Percentiles rank a stretch among this genome's conserved stretches.
Evolutionary conservation across 2,888 invertebrate genomes (phyloP).

Genomic region (Pyrrhosoma nymphula): DNA sequence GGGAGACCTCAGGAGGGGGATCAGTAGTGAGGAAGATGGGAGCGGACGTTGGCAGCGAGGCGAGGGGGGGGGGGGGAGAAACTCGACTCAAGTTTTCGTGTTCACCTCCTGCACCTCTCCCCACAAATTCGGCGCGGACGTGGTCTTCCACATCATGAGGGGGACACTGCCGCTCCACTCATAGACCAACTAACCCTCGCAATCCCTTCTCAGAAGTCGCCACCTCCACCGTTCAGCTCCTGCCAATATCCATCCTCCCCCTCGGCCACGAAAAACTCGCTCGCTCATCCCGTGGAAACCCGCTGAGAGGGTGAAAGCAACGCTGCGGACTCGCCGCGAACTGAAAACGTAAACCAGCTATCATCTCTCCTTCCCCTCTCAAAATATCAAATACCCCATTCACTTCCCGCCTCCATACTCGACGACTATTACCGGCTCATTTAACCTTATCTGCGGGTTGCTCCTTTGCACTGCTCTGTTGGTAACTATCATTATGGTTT

Average conservation of each 20-base stretch:
- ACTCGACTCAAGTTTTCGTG: constrained; percentile 5
- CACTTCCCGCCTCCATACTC: not conserved
- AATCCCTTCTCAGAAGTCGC: not conserved
- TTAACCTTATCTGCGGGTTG: no score
- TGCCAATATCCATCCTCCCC: not conserved
- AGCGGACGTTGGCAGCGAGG: not conserved
- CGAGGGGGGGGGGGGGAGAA: not conserved
- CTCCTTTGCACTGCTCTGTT: no score
- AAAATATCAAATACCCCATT: no score
- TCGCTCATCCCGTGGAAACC: no score
- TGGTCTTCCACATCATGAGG: not conserved
- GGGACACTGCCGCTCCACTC: not conserved
- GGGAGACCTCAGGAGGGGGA: not conserved
- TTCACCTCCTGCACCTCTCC: not conserved
- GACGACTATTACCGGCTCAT: no score
- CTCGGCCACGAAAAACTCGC: not conserved
- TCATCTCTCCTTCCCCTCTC: no score
- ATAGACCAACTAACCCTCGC: not conserved
- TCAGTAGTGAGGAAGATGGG: not conserved
- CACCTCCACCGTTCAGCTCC: not conserved
- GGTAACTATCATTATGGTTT: no score
- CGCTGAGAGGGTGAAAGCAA: no score
- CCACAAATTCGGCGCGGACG: not conserved
- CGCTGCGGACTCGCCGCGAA: not conserved
- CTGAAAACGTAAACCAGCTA: not conserved